Base-by-base conservation (phyloP, 30 jellyfish, hydroid and myxozoan genomes). In the Aurelia aurita region DNA sequence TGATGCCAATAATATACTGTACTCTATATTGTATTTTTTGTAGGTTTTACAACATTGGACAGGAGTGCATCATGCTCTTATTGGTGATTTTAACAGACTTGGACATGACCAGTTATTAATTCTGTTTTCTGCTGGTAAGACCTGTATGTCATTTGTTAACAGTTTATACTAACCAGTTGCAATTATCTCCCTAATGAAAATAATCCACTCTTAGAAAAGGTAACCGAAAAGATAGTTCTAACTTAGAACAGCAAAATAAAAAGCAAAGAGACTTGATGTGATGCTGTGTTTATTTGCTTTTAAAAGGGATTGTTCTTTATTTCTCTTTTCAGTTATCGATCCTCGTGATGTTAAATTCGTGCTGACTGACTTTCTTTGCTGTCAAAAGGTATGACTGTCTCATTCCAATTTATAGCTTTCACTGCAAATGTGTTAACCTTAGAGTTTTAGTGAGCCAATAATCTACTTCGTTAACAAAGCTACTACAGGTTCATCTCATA, bases 341-440 rank as follows among this genome's bases (percentile, higher is more conserved):
- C 19, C 73, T 22, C 19, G 15, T 2, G 82, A 55, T 4, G 12
- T 74, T 3, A 59, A 31, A 7, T 74, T 74, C 55, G 20, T 57
- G 23, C 9, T 74, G 57, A 54, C 86, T 22, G 86, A 74, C 45
- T 55, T 74, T n/a, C 75, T 49, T 31, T 74, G 86, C 86, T 74
- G 86, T 55, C 71, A 55, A 74, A 31, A 74, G 86, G 86, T 74
- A 19, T 39, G 35, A 18, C 21, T 61, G 14, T 61, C 20, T 22
- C 4, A 16, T 32, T 14, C 19, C 21, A 21, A 14, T 61, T 6
- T 10, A 22, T 14, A 61, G 10, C 19, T 12, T 61, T 22, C 35
- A 7, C 35, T 14, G 35, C 73, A 18, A 22, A 61, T 18, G n/a
- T 61, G 35, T 32, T 21, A 11, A 53, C 32, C 15, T 18, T 39